Evolutionary conservation across 1,140 invertebrate species (phyloP).

Genomic region (Mylabris phalerata): DNA sequence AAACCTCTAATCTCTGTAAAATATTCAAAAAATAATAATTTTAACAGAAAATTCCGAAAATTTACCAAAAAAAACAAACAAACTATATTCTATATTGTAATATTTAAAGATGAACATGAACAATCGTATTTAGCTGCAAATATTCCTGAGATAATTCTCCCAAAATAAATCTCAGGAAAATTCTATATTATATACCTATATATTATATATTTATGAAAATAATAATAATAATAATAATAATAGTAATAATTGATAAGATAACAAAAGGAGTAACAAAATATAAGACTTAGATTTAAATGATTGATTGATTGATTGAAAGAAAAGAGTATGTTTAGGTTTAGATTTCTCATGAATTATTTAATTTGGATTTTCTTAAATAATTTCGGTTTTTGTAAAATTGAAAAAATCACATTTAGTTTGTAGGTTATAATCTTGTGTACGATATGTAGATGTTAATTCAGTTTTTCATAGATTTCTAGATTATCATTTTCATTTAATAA

Average conservation of each 20-base stretch:
- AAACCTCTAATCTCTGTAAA: constrained; percentile 22
- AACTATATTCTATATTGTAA: background rate
- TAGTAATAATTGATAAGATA: too few relatives aligned
- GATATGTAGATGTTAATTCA: constrained; percentile 13
- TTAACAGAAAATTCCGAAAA: too few relatives aligned
- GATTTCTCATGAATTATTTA: background rate
- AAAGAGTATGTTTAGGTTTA: too few relatives aligned
- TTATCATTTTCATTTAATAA: too few relatives aligned
- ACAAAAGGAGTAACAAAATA: background rate
- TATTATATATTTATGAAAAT: too few relatives aligned
- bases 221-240: too few relatives aligned
- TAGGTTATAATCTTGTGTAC: constrained; percentile 18
- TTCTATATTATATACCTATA: too few relatives aligned
- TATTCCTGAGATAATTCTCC: too few relatives aligned
- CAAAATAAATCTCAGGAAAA: too few relatives aligned
- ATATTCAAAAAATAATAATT: background rate
- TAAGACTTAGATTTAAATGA: constrained; percentile 15
- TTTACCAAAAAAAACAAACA: constrained; percentile 12
- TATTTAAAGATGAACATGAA: constrained; percentile 5
- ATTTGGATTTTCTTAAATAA: too few relatives aligned
- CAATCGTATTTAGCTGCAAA: constrained; percentile 21
- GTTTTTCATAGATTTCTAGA: background rate
- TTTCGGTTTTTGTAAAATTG: too few relatives aligned
- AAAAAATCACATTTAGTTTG: constrained; percentile 3
- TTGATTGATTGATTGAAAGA: background rate